Evolutionary conservation across 2,113 vertebrate genomes (phyloP).

Genomic region (Pseudorectes ferrugineus): DNA sequence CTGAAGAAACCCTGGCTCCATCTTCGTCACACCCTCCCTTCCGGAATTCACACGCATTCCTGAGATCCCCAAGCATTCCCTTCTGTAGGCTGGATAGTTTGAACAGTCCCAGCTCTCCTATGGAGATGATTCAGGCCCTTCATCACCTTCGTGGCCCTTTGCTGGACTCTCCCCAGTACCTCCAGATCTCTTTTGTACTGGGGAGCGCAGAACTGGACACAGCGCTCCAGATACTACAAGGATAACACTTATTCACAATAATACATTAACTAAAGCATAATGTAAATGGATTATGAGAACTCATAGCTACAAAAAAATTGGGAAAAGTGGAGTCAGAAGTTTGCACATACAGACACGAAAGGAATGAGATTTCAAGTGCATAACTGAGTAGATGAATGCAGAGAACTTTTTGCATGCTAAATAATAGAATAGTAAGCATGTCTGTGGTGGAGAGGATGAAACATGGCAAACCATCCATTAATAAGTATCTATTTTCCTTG

Average conservation of each 20-base stretch:
- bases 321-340: neutral
- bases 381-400: neutral
- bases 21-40: neutral
- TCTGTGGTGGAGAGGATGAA: neutral
- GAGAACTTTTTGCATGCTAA: neutral
- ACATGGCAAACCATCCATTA: slow-evolving; percentile 9
- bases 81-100: neutral
- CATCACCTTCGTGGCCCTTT: neutral
- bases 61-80: neutral
- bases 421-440: neutral
- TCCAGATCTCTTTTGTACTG: neutral
- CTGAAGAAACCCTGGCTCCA: neutral
- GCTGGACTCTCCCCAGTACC: neutral
- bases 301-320: neutral
- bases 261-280: neutral
- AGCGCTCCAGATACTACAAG: neutral
- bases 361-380: neutral
- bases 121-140: neutral
- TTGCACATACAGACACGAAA: neutral
- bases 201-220: neutral
- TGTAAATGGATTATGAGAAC: neutral
- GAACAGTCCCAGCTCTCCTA: neutral
- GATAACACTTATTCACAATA: neutral
- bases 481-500: slow-evolving; percentile 10
- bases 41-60: fast-evolving